Conservation (phyloP, 2,797 vertebrate genomes). For the Rhincodon typus region DNA sequence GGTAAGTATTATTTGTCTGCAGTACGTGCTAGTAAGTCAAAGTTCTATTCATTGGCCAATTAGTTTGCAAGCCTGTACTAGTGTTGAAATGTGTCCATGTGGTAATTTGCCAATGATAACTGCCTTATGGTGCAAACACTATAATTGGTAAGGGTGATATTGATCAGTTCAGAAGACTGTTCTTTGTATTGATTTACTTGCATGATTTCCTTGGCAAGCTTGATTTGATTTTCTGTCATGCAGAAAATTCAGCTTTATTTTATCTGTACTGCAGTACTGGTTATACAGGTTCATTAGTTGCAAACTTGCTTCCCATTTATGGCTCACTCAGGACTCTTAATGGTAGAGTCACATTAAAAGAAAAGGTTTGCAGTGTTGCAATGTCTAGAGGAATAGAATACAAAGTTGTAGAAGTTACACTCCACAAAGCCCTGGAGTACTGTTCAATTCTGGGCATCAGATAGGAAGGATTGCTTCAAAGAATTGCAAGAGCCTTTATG, state of each 20-base stretch:
- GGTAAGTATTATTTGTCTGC: slow-evolving; percentile 54
- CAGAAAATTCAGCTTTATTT: not conserved
- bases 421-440: too few relatives aligned
- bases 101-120: not conserved
- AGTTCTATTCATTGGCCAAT: not conserved
- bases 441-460: too few relatives aligned
- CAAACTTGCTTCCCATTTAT: not conserved
- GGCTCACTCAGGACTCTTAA: too few relatives aligned
- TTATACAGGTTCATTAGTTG: not conserved
- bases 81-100: not conserved
- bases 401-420: too few relatives aligned
- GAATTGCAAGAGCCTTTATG: too few relatives aligned
- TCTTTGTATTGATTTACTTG: not conserved
- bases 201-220: not conserved
- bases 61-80: not conserved
- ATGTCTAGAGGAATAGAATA: too few relatives aligned
- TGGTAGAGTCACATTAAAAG: too few relatives aligned
- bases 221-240: not conserved
- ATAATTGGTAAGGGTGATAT: not conserved
- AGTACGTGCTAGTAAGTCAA: not conserved
- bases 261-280: not conserved
- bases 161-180: not conserved
- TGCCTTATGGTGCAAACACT: not conserved
- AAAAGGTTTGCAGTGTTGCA: too few relatives aligned
- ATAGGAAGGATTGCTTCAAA: too few relatives aligned